Evolutionary conservation across 2,113 vertebrate species (phyloP).

Genomic region (Centropus unirufus): DNA sequence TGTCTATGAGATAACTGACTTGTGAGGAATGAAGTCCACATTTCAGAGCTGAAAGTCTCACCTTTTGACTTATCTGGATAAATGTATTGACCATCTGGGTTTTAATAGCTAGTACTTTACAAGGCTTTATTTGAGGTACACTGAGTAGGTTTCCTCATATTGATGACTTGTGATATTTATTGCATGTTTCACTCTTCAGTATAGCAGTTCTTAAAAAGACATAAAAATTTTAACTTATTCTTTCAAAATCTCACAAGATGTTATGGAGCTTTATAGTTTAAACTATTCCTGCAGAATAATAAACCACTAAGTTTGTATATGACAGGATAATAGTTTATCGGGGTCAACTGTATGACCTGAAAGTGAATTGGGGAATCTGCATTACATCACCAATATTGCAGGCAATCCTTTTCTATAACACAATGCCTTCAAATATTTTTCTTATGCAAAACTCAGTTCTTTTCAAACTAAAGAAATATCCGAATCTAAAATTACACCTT

Average conservation of each 20-base stretch:
- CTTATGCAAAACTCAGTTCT: neutral
- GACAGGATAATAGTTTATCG: neutral
- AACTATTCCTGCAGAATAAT: neutral
- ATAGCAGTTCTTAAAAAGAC: neutral
- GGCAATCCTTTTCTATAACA: neutral
- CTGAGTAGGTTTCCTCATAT: neutral
- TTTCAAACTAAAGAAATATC: neutral
- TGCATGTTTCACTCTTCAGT: neutral
- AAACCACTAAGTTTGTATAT: neutral
- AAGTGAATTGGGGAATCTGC: neutral
- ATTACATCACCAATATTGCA: neutral
- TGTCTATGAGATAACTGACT: neutral
- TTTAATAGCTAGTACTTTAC: neutral
- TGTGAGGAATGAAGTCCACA: neutral
- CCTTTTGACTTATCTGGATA: neutral
- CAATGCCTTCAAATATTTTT: neutral
- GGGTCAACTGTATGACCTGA: neutral
- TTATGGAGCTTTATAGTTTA: neutral
- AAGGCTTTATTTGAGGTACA: neutral
- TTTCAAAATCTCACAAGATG: neutral
- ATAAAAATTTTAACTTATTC: neutral
- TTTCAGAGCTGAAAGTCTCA: fast-evolving
- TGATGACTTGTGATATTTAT: neutral
- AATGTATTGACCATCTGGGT: neutral
- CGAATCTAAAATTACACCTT: neutral